Base-by-base conservation (phyloP, 2,113 vertebrate genomes). In the Seriola rivoliana region DNA sequence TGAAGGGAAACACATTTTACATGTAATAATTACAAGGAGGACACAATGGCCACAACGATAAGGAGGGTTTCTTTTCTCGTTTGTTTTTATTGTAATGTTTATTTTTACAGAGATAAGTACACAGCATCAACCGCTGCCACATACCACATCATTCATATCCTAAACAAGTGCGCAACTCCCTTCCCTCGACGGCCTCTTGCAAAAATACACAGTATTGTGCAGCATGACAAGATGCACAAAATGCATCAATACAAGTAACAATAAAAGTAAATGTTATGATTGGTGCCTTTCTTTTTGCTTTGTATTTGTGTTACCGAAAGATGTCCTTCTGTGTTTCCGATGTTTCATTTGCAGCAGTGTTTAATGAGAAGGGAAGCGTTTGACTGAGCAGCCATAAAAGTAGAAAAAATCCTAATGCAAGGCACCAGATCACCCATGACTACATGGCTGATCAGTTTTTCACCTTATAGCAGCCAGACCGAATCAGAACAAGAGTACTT, bases 51-150 rank as follows among this genome's bases (percentile, higher is more conserved):
- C 3, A 46, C 60, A 14, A 55, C 46, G 23, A 40, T 64, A 21
- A 29, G n/a, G 59, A 48, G 5, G 19, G 58, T 19, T 81, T 60
- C n/a, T 73, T 69, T 52, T 58, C 1, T 38, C 64, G 7, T 59
- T 64, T 4, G 9, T 25, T 78, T 79, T 55, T 32, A 59, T 57
- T 72, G 14, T 32, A 42, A 23, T 55, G 29, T 64, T 78, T 79
- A 68, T 67, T 71, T 84, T 40, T 60, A 36, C 23, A 68, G 29
- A 36, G 57, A 71, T 59, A 72, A 66, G 23, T 69, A n/a, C 21
- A 48, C 8, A 44, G 34, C 23, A 65, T 50, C 32, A 62, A 34
- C 29, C 42, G 60, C 38, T 14, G 25, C n/a, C 68, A 50, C 70
- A 66, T n/a, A 79, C 60, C 29, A 63, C 57, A 76, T 55, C 16